Evolutionary conservation across 2,797 vertebrate species (phyloP), one percentile per base, ranked within the genome.

Genomic region (Micromesistius poutassou): DNA sequence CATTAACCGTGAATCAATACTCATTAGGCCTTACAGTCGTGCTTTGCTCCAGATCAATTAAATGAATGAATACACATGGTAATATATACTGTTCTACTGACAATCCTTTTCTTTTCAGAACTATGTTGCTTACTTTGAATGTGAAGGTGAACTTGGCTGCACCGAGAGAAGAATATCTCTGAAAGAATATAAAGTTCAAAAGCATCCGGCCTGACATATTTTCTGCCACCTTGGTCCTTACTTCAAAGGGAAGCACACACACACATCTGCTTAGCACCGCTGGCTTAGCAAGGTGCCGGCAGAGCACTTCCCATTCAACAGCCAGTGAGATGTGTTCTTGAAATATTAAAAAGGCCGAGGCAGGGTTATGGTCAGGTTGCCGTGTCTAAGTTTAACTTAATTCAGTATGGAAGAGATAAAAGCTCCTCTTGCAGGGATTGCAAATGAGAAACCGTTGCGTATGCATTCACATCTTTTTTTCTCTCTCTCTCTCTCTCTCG

Each of bases 391-490:
- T 68, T 68, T 28, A 62, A 62, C 22, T n/a, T 62, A 68, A 28
- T 68, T 28, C 62, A 68, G n/a, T 28, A 28, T 9, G 62, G 62
- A 10, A n/a, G 62, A 28, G n/a, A 68, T 28, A 68, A 68, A 68
- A 68, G 62, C 25, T 68, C n/a, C 62, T 68, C 62, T 68, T 68
- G 62, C 62, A 28, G 25, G 62, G 62, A 68, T 28, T 68, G 62
- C 62, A 68, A 68, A 68, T 68, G 62, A 68, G 62, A 62, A 62
- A 62, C 55, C 55, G 6, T 25, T 7, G 14, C 16, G 50, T 50
- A 50, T 50, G 46, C 46, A 50, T 5, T 50, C 46, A 13, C 46
- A 50, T 50, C 4, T 50, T 22, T 50, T 22, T 50, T 50, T 13
- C n/a, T n/a, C n/a, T n/a, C n/a, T n/a, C n/a, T n/a, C n/a, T n/a